These are phyloP conservation scores for Rhopilema esculentum DNA, from an alignment of 30 jellyfish, hydroid and myxozoan genomes.

Conservation along the genomic window DNA sequence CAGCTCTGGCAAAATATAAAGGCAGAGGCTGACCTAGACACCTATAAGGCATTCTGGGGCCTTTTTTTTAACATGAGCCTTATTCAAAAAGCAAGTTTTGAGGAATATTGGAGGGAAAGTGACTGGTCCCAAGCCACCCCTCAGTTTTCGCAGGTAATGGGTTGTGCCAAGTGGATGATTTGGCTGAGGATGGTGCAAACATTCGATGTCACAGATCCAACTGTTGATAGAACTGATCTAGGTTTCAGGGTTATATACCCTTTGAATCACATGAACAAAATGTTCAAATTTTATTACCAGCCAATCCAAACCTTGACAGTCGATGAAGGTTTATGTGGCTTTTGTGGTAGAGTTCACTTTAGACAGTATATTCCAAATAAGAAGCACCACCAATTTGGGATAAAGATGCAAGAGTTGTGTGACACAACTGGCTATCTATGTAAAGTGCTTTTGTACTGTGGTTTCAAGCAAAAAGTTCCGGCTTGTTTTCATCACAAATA, in stretches of 20 bases:
- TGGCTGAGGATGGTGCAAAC: neutral
- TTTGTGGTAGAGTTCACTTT: no score
- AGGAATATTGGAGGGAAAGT: neutral
- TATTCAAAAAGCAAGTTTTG: slow-evolving; percentile 2
- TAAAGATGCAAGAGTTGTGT: no score
- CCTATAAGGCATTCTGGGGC: neutral
- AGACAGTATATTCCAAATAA: no score
- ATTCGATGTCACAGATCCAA: no score
- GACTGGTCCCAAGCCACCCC: slow-evolving; percentile 5
- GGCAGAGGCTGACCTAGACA: neutral
- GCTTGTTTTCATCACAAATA: no score
- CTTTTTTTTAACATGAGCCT: slow-evolving; percentile 8
- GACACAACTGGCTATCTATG: no score
- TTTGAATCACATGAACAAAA: neutral
- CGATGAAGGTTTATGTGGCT: neutral
- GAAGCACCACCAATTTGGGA: no score
- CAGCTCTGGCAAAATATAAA: neutral
- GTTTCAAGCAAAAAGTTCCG: no score
- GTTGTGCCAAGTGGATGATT: neutral
- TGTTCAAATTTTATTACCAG: neutral
- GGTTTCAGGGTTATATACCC: no score
- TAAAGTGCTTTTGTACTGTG: no score
- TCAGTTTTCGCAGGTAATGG: neutral
- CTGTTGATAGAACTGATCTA: no score
- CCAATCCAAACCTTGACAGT: neutral